These are phyloP conservation scores for Antedon mediterranea DNA, from an alignment of 53 echinoderm and acorn worm genomes.

Conservation along the genomic window DNA sequence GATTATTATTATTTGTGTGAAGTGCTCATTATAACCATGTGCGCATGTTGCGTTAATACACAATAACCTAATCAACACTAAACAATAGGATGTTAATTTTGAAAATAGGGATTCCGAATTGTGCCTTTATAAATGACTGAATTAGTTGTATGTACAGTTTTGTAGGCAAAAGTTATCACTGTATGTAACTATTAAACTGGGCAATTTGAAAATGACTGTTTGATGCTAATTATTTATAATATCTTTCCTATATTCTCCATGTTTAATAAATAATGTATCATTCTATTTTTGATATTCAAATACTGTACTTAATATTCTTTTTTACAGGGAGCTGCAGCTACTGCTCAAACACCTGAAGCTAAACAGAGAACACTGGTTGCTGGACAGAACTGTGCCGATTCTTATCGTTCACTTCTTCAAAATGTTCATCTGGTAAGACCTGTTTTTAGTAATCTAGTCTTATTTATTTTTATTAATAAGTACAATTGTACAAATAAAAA, in stretches of 20 bases:
- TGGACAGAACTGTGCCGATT: conserved; percentile 56
- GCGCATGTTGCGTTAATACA: not conserved
- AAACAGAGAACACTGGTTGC: conserved; percentile 50
- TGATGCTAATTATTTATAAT: no score
- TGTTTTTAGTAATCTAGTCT: no score
- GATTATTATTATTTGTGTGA: not conserved
- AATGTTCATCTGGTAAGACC: conserved; percentile 88
- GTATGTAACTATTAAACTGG: not conserved
- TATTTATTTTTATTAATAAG: no score
- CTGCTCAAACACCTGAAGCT: conserved; percentile 51
- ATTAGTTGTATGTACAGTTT: no score
- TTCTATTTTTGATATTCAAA: no score
- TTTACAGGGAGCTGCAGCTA: conserved; percentile 51
- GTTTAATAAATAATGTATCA: no score
- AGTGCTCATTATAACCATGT: not conserved
- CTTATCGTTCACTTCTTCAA: conserved; percentile 67
- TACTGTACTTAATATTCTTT: conserved; percentile 1
- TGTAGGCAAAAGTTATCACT: no score
- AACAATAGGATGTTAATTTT: not conserved
- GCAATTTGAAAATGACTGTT: not conserved
- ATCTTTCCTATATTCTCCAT: not conserved
- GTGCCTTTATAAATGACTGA: no score
- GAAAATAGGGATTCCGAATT: no score
- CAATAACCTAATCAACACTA: not conserved
- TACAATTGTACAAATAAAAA: no score